Conservation (phyloP, 2,888 invertebrate species). For the Camptogramma bilineatum region DNA sequence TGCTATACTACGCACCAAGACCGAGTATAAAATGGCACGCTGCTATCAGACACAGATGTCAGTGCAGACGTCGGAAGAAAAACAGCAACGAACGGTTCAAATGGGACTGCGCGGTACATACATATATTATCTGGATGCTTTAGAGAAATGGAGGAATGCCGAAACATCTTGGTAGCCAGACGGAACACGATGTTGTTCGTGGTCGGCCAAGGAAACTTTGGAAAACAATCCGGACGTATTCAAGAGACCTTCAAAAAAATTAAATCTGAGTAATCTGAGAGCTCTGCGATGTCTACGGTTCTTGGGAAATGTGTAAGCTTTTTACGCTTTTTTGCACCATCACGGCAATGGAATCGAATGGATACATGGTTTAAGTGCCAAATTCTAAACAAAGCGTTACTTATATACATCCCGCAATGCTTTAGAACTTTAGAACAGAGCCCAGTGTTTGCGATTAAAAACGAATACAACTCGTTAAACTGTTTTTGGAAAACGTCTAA, state of each 20-base stretch:
- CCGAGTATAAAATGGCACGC: no score
- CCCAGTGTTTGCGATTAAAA: slow-evolving; percentile 35
- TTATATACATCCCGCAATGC: slow-evolving; percentile 18
- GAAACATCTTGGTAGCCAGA: no score
- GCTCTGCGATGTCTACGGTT: background rate
- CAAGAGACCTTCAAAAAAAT: background rate
- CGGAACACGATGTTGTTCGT: no score
- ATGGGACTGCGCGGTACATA: no score
- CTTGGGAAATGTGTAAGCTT: background rate
- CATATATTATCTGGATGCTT: no score
- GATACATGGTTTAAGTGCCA: background rate
- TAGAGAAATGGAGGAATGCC: no score
- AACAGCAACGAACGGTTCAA: no score
- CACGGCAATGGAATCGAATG: slow-evolving; percentile 12
- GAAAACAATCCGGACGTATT: no score
- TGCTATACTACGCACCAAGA: no score
- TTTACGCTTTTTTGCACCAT: background rate
- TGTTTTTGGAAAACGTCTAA: slow-evolving; percentile 41
- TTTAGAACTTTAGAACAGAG: background rate
- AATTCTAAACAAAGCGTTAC: slow-evolving; percentile 18
- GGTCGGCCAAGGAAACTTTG: no score
- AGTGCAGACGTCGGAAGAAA: no score
- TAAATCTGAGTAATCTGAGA: background rate
- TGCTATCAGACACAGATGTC: no score
- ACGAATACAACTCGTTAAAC: slow-evolving; percentile 37